These are phyloP conservation scores for Nineta flava DNA, from an alignment of 2,888 invertebrate genomes.

Conservation along the genomic window DNA sequence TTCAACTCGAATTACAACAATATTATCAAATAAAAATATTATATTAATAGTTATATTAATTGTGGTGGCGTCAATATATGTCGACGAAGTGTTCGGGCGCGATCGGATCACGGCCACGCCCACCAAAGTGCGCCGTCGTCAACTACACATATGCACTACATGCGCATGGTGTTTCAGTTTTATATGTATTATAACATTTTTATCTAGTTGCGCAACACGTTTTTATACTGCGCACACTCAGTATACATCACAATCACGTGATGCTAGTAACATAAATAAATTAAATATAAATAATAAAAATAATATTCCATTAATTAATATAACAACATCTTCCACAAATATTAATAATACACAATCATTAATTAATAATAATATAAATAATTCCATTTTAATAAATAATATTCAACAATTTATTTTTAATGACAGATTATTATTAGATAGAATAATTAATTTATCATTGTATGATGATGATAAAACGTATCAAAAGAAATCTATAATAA, in stretches of 20 bases:
- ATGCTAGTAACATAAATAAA: background rate
- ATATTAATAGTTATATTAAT: background rate
- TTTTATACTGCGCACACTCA: background rate
- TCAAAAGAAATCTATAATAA: background rate
- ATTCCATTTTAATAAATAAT: too few species aligned
- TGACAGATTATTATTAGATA: background rate
- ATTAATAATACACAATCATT: too few species aligned
- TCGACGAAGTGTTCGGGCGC: constrained; percentile 4
- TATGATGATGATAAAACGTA: too few species aligned
- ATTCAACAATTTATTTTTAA: too few species aligned
- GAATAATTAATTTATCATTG: background rate
- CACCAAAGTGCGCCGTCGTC: background rate
- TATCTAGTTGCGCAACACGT: background rate
- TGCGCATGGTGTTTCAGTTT: background rate
- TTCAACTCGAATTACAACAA: too few species aligned
- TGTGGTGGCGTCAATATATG: constrained; percentile 4
- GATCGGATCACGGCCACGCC: constrained; percentile 8
- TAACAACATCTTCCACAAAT: too few species aligned
- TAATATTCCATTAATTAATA: background rate
- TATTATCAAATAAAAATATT: too few species aligned
- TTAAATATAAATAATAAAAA: background rate
- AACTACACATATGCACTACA: background rate
- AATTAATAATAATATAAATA: too few species aligned
- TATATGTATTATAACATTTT: background rate
- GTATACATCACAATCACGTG: background rate